Evolutionary conservation across 2,888 invertebrate genomes (phyloP), one percentile per base, ranked within the genome.

Genomic region (Schizotus pectinicornis): DNA sequence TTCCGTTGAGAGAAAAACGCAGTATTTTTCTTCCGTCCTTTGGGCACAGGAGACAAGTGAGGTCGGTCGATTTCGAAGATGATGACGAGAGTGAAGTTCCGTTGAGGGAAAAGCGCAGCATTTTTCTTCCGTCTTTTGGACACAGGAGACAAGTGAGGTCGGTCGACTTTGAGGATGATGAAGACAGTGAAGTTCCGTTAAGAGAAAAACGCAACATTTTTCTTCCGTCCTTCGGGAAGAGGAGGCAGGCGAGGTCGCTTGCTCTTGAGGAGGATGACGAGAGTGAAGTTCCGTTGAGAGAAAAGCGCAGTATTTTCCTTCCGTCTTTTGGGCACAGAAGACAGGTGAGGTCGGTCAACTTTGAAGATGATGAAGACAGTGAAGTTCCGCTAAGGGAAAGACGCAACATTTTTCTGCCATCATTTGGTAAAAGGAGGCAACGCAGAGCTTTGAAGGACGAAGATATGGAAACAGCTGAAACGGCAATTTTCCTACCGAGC

Each of bases 401-500:
- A 3, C 31, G 43, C 6, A 11, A 11, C 6, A 11, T 35, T 35
- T 35, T 35, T 6, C 6, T 35, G 36, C 36, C 36, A 6, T 35
- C 36, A 3, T 35, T 35, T 6, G 36, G 9, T 35, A n/a, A 9
- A 35, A n/a, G 11, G 3, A n/a, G 36, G n/a, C n/a, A n/a, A 35
- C 36, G 36, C 3, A 11, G 9, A 6, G 11, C 11, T 6, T 35
- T 11, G 6, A 30, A 49, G 3, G 37, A 34, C 9, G 48, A 55
- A 41, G 52, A 52, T 12, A 38, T 51, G 51, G 57, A 57, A 1
- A 48, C 47, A 11, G 47, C 57, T 38, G 56, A 56, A 51, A 38
- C 43, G 3, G 43, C 52, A n/a, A 49, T 56, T 43, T 56, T 56
- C 14, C 30, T 56, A 6, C 56, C 56, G 11, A 35, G 11, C 6